Base-by-base conservation (phyloP, 2,888 invertebrate species). In the Plagiodera versicolora region DNA sequence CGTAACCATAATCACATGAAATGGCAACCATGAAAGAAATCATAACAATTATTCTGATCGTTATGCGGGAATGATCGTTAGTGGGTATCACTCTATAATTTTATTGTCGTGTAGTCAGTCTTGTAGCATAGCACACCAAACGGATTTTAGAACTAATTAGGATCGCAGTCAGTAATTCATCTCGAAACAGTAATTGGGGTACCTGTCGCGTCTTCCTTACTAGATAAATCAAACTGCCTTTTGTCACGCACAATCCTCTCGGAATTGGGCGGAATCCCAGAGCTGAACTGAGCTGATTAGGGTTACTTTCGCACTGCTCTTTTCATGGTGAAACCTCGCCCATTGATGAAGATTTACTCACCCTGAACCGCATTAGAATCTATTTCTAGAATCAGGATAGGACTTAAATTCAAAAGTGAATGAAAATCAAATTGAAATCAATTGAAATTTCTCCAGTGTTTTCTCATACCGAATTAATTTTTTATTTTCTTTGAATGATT, bases 151-250 rank as follows among this genome's bases (percentile, higher is more conserved):
- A 57, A 49, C 63, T 65, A 67, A 67, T 67, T 65, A 65, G 61
- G 58, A 60, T 56, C 54, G 61, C 53, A 61, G 55, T 53, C 48
- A 50, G 63, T 67, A 67, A 67, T 67, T 67, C 63, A 67, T 67
- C 63, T 65, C 60, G 64, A 67, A 67, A 66, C 62, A 58, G 61
- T 67, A 67, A 67, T 66, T 66, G 67, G 66, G 63, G 59, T 61
- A 61, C 64, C 67, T 66, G 67, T 66, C 64, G 61, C 66, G 60
- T 67, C 66, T 61, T 64, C 61, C 60, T 58, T 39, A 58, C 54
- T 60, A 58, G 62, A 60, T 60, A 56, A 61, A 65, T 64, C 57
- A 64, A 65, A 67, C 58, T 62, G 64, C 59, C 50, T 60, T 47
- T 59, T 63, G 62, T 63, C 67, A 67, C 67, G 67, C 67, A 39